Percentiles rank a stretch among this genome's conserved stretches.
Conservation (phyloP, 1,140 invertebrate species). For the Lasaia peninsularis region DNA sequence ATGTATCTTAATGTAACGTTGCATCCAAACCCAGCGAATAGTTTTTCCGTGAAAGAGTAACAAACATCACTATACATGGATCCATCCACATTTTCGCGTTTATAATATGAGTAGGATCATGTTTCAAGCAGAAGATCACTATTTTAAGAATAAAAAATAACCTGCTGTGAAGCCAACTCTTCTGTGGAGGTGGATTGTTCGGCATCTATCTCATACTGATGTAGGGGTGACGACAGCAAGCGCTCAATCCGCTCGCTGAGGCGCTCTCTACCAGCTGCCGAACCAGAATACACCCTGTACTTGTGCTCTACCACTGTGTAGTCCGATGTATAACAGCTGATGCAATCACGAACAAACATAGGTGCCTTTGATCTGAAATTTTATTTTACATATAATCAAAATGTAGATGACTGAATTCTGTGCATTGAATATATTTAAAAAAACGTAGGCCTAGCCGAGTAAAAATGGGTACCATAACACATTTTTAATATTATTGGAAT, state of each 20-base stretch:
- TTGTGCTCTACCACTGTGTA: conserved; percentile 90
- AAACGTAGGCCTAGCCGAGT: too few relatives aligned
- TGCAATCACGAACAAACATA: conserved; percentile 90
- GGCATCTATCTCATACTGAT: conserved; percentile 85
- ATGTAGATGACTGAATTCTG: too few relatives aligned
- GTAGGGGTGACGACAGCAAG: conserved; percentile 79
- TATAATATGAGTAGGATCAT: neutral
- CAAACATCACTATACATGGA: too few relatives aligned
- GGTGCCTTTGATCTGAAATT: conserved; percentile 82
- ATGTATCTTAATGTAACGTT: too few relatives aligned
- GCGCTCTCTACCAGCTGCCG: conserved; percentile 78
- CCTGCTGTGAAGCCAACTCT: conserved; percentile 53
- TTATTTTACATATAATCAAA: neutral
- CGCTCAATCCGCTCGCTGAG: conserved; percentile 79
- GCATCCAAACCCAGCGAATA: too few relatives aligned
- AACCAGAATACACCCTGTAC: conserved; percentile 85
- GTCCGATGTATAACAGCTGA: conserved; percentile 91
- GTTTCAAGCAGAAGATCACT: neutral
- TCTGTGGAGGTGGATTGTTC: conserved; percentile 60
- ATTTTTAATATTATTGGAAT: too few relatives aligned
- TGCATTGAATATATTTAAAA: too few relatives aligned
- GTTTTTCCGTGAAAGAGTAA: too few relatives aligned
- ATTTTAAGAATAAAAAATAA: neutral
- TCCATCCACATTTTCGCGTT: too few relatives aligned
- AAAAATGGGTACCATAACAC: too few relatives aligned